Percentiles rank a stretch among this genome's conserved stretches.
phyloP scores from a whole-genome alignment of 2,113 vertebrate genomes.

The Megaceryle torquata region DNA sequence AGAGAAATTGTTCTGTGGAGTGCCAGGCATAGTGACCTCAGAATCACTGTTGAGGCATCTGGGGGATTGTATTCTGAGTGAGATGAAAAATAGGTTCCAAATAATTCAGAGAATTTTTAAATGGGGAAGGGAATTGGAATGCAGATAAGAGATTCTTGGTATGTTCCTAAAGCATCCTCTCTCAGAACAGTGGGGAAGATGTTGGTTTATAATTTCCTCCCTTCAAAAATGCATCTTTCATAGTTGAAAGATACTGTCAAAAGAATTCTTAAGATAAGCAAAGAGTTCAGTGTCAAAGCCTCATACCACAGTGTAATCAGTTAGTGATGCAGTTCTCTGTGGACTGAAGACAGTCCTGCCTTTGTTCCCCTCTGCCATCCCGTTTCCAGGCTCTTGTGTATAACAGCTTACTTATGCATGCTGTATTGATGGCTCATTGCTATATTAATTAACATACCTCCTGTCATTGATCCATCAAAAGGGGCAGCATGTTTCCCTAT shows the following conservation, averaged over 20 bases:
- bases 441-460: not conserved
- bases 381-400: not conserved
- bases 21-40: not conserved
- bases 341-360: slow-evolving; percentile 15
- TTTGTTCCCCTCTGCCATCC: slow-evolving; percentile 37
- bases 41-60: not conserved
- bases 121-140: not conserved
- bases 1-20: not conserved
- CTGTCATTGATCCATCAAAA: not conserved
- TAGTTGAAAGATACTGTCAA: slow-evolving; percentile 24
- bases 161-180: not conserved
- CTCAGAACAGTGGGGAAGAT: not conserved
- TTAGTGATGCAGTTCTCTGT: slow-evolving; percentile 32
- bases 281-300: slow-evolving; percentile 21
- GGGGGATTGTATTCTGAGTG: slow-evolving; percentile 3
- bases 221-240: slow-evolving; percentile 7
- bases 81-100: slow-evolving; percentile 24
- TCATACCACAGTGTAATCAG: slow-evolving; percentile 47
- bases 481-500: not conserved
- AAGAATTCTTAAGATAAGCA: slow-evolving; percentile 54
- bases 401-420: not conserved
- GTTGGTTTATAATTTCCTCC: slow-evolving; percentile 29
- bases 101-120: slow-evolving; percentile 29
- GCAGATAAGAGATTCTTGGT: not conserved
- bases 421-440: not conserved